Evolutionary conservation across 1,140 invertebrate species (phyloP).

Genomic region (Oreohelix idahoensis): DNA sequence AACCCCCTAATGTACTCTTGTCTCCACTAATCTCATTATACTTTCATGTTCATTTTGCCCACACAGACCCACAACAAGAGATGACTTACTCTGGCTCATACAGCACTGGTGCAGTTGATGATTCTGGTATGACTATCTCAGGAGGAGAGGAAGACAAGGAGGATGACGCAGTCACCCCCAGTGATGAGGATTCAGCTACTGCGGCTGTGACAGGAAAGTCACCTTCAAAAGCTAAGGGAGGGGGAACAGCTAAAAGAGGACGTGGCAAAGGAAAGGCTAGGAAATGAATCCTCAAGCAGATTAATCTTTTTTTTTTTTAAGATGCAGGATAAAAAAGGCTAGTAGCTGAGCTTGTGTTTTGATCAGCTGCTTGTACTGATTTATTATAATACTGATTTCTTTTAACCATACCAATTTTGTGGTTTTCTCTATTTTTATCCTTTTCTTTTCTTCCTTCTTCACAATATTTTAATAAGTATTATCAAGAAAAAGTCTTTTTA

Average conservation of each 20-base stretch:
- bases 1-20: no score
- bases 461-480: not conserved
- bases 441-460: not conserved
- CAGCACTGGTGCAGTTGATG: not conserved
- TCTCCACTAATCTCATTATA: no score
- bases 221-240: not conserved
- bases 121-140: not conserved
- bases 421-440: not conserved
- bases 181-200: not conserved
- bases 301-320: no score
- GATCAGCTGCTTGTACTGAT: not conserved
- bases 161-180: not conserved
- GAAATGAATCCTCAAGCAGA: constrained; percentile 1
- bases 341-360: not conserved
- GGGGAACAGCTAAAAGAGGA: not conserved
- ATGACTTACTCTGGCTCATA: no score
- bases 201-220: not conserved
- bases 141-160: not conserved
- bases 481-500: not conserved
- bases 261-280: constrained; percentile 15
- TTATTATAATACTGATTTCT: not conserved
- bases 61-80: no score
- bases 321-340: not conserved
- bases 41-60: no score
- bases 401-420: not conserved